Conservation (phyloP, 1,140 invertebrate species). For the Brachionus asplanchnoidis region DNA sequence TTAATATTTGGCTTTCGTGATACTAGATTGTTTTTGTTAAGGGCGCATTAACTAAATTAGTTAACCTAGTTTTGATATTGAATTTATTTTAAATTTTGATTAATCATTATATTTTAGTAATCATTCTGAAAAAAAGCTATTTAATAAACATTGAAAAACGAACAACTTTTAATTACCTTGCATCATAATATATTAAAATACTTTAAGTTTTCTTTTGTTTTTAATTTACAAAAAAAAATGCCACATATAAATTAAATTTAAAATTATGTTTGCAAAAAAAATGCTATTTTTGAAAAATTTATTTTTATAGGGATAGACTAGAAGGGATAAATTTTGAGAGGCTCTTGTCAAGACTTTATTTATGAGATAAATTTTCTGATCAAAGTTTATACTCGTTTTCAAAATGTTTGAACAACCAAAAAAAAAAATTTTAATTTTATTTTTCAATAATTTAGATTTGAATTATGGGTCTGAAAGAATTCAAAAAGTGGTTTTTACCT, state of each 20-base stretch:
- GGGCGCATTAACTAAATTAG: not conserved
- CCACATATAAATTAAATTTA: not conserved
- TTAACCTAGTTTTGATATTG: not conserved
- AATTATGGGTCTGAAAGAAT: slow-evolving; percentile 40
- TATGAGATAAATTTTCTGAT: not conserved
- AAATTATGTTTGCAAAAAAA: not conserved
- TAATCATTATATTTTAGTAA: not conserved
- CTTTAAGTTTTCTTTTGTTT: not conserved
- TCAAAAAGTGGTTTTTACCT: slow-evolving; percentile 46
- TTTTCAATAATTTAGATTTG: not conserved
- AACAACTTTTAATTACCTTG: not conserved
- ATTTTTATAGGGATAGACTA: not conserved
- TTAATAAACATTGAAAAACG: not conserved
- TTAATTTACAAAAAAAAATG: not conserved
- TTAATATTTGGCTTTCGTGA: not conserved
- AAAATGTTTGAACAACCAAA: not conserved
- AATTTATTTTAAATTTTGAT: not conserved
- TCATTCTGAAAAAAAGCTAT: not conserved
- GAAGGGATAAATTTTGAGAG: not conserved
- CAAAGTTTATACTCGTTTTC: not conserved
- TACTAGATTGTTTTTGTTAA: not conserved
- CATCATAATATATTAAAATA: not conserved
- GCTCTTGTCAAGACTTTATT: not conserved
- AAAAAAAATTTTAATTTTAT: not conserved
- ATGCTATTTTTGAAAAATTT: not conserved